Evolutionary conservation across 2,888 invertebrate genomes (phyloP), one percentile per base, ranked within the genome.

Genomic region (Branchellion lobata): DNA sequence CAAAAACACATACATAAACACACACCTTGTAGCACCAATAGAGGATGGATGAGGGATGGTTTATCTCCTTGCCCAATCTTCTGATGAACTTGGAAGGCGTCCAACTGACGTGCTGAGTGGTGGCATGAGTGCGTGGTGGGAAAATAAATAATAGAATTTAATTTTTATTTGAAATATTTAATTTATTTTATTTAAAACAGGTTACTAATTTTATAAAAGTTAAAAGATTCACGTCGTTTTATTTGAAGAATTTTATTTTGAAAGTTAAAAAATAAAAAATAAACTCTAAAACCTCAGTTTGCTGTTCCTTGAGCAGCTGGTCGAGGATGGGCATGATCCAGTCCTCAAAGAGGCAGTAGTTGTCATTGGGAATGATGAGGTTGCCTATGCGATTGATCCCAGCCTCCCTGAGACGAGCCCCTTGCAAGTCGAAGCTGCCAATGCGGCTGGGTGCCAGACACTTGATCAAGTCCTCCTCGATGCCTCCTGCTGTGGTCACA

Each of bases 381-480:
- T 99, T 99, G 53, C 95, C 94, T 83, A 93, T 94, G 82, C 94
- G 89, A 87, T 96, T 96, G 78, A 96, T 92, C 3, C 95, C 99
- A 78, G 92, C 91, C 21, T 93, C 92, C 78, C 97, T 90, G 27
- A 97, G 89, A 53, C 85, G 85, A 47, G 84, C 91, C 0, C 96
- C 97, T 83, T 91, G 91, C 78, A 96, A 89, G 85, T 92, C 89
- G 86, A 97, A 98, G 85, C 95, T 94, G 0, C 98, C 99, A 76
- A 99, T 87, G 84, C 91, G 96, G 0, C 97, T 98, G 0, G 96
- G 94, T 0, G 94, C 95, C 79, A 99, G 89, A 86, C 99, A 99
- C 90, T 99, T 99, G 68, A 99, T 99, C 71, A 99, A 91, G 89
- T 99, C 99, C 88, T 99, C 99, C 88, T 99, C 99, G 0, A 99